Percentiles rank a stretch among this genome's conserved stretches.
Evolutionary conservation across 2,113 vertebrate species (phyloP).

Genomic region (Pungitius pungitius): DNA sequence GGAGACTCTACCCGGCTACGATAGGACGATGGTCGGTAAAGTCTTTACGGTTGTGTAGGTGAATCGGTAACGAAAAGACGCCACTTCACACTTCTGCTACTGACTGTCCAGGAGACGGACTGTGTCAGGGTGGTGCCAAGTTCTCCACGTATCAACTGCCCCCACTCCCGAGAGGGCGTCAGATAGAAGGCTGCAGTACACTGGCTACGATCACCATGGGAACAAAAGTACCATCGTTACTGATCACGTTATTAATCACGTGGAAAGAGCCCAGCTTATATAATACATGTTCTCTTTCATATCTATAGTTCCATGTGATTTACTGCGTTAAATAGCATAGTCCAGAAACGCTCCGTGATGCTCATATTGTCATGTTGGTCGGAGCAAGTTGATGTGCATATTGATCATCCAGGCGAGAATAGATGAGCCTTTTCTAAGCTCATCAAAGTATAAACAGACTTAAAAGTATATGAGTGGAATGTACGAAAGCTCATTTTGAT

Average conservation of each 20-base stretch:
- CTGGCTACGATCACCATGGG: not conserved
- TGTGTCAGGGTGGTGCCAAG: slow-evolving; percentile 34
- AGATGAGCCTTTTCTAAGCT: not conserved
- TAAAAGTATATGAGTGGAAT: not conserved
- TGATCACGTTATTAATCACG: not conserved
- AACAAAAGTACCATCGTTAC: too few relatives aligned
- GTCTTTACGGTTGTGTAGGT: not conserved
- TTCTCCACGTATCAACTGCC: slow-evolving; percentile 45
- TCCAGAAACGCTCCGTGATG: not conserved
- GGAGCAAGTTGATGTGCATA: not conserved
- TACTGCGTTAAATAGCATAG: not conserved
- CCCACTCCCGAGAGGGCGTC: not conserved
- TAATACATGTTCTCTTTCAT: not conserved
- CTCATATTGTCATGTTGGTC: not conserved
- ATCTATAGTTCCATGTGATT: not conserved
- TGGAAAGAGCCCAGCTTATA: not conserved
- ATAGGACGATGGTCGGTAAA: too few relatives aligned
- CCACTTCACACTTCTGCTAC: not conserved
- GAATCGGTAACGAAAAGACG: not conserved
- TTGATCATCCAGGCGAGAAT: not conserved
- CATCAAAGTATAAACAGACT: not conserved
- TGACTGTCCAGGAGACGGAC: not conserved
- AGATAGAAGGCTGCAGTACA: not conserved
- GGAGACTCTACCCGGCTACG: not conserved
- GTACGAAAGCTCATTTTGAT: not conserved